Percentiles rank a stretch among this genome's conserved stretches.
Conservation (phyloP, 2,888 invertebrate species). For the Automeris io region DNA sequence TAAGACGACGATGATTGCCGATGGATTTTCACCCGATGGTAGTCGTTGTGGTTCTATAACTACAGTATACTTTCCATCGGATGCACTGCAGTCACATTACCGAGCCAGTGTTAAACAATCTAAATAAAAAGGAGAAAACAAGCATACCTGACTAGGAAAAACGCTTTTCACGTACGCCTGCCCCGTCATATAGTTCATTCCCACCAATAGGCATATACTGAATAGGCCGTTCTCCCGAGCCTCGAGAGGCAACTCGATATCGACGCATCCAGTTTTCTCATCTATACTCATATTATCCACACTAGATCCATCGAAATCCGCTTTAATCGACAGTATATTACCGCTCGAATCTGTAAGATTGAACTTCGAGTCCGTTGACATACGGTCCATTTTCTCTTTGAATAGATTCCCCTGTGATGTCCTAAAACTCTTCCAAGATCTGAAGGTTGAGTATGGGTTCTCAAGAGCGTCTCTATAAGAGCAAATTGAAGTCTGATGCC, state of each 20-base stretch:
- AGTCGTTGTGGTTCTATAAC: too few species aligned
- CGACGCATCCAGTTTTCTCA: conserved; percentile 61
- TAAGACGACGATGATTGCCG: too few species aligned
- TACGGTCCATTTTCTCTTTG: conserved; percentile 39
- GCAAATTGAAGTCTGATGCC: conserved; percentile 62
- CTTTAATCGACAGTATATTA: conserved; percentile 44
- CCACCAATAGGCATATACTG: conserved; percentile 82
- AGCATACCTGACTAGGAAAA: conserved; percentile 80
- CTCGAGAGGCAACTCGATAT: conserved; percentile 52
- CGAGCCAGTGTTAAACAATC: too few species aligned
- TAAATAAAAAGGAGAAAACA: neutral
- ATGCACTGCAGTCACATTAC: too few species aligned
- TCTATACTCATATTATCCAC: conserved; percentile 53
- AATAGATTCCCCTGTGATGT: conserved; percentile 52
- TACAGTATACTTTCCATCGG: too few species aligned
- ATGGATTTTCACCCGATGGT: too few species aligned
- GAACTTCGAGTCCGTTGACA: conserved; percentile 44
- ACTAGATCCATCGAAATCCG: conserved; percentile 26
- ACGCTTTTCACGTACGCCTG: conserved; percentile 83
- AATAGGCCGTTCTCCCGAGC: conserved; percentile 73
- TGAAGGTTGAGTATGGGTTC: conserved; percentile 59
- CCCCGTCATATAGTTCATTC: conserved; percentile 79
- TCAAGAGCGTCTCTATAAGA: conserved; percentile 53
- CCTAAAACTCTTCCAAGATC: conserved; percentile 68
- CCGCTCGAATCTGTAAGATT: conserved; percentile 52